phyloP scores from a whole-genome alignment of 2,888 invertebrate species.

The Pristionchus mayeri region DNA sequence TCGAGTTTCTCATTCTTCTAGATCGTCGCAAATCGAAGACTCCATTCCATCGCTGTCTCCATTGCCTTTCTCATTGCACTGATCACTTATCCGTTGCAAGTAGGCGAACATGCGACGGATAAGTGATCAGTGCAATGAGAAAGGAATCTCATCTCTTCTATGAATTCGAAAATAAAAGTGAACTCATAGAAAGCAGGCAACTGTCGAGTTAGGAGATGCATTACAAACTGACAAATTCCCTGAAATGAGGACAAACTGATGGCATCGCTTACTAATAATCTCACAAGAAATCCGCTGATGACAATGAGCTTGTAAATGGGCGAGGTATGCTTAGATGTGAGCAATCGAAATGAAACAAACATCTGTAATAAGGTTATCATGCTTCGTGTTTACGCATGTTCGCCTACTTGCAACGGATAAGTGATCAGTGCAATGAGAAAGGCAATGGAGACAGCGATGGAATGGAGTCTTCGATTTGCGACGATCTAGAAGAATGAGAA shows the following conservation, averaged over 20 bases:
- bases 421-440: neutral
- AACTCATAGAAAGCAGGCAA: neutral
- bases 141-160: no score
- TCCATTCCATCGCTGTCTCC: neutral
- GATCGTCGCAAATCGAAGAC: neutral
- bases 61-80: neutral
- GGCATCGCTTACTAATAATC: no score
- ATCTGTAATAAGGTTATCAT: no score
- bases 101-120: no score
- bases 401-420: neutral
- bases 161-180: neutral
- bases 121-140: no score
- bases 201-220: neutral
- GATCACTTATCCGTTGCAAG: neutral
- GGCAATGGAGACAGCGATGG: neutral
- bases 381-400: no score
- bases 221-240: neutral
- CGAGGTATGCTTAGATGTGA: neutral
- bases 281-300: neutral
- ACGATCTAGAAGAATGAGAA: neutral
- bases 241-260: no score
- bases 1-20: neutral
- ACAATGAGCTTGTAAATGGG: neutral
- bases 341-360: neutral
- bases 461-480: neutral